Conservation (phyloP, 2,797 vertebrate genomes). For the Chelonia mydas region DNA sequence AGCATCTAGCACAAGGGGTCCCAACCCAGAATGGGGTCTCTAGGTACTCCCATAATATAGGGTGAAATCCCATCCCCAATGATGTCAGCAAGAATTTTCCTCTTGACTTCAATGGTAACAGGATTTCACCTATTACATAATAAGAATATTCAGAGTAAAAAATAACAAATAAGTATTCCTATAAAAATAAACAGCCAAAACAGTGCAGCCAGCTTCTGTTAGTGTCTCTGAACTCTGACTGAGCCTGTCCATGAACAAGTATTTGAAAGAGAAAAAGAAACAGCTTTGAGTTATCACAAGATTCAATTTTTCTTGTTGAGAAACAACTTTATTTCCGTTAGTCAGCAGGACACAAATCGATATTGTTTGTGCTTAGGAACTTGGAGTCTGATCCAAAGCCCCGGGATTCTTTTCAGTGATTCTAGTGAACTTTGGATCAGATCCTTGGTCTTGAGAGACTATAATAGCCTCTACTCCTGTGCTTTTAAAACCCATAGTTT, state of each 20-base stretch:
- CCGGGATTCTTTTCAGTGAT: rapidly evolving
- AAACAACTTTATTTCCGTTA: background rate
- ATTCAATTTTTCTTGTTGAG: background rate
- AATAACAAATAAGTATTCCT: background rate
- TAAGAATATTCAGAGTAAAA: background rate
- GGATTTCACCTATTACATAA: rapidly evolving
- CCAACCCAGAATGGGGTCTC: background rate
- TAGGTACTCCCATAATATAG: background rate
- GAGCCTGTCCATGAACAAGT: background rate
- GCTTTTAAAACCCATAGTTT: background rate
- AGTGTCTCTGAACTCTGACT: background rate
- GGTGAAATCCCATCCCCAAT: background rate
- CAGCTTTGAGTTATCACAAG: background rate
- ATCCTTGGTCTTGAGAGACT: background rate
- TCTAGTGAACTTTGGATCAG: background rate
- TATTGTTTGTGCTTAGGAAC: background rate
- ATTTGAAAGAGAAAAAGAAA: background rate
- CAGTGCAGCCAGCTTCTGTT: rapidly evolving
- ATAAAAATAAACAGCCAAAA: background rate
- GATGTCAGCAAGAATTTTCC: background rate
- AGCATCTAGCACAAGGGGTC: background rate
- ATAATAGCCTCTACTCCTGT: background rate
- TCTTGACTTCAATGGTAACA: background rate
- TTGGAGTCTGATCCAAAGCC: background rate
- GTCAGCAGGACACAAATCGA: background rate